Evolutionary conservation across 2,113 vertebrate genomes (phyloP), one percentile per base, ranked within the genome.

Genomic region (Cebidichthys violaceus): DNA sequence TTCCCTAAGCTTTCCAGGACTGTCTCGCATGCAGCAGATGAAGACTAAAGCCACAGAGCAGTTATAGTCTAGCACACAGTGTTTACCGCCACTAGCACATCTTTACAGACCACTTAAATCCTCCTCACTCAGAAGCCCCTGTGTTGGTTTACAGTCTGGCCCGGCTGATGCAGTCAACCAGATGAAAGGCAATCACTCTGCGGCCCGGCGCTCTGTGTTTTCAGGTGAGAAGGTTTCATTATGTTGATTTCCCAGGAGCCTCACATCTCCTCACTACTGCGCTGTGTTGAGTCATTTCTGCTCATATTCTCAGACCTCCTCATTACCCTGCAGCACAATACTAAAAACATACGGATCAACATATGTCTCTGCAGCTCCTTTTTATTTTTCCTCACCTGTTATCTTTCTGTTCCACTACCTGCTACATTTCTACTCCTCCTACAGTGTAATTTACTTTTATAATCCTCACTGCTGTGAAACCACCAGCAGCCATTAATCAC

Each of bases 191-290:
- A 64, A 65, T 89, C 79, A 7, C 60, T 70, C 62, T 60, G 69
- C 1, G 1, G 54, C 69, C 2, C 27, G 15, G 65, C 50, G 5
- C 11, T 69, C 70, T 52, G 67, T 73, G 74, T 71, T 83, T 86
- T 61, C 79, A 84, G 77, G 80, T 84, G 85, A 80, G 65, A 31
- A 55, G 62, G 39, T 86, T 90, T 77, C 57, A 84, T 88, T 82
- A 81, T 59, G 66, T 73, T 84, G 76, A 83, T 89, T 89, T 89
- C 89, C 85, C 87, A 27, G 67, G 79, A 82, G 87, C 54, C 72
- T 68, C 65, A 29, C 75, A 39, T 73, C 73, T 76, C 74, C 22
- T 64, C 69, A 4, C 22, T 13, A 8, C 35, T 1, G 18, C 67
- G 35, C 31, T 73, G 68, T 70, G 82, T 76, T 72, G 45, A 67